These are phyloP conservation scores for Grammomys dolichurus DNA, from an alignment of 2,113 vertebrate species.

Conservation along the genomic window DNA sequence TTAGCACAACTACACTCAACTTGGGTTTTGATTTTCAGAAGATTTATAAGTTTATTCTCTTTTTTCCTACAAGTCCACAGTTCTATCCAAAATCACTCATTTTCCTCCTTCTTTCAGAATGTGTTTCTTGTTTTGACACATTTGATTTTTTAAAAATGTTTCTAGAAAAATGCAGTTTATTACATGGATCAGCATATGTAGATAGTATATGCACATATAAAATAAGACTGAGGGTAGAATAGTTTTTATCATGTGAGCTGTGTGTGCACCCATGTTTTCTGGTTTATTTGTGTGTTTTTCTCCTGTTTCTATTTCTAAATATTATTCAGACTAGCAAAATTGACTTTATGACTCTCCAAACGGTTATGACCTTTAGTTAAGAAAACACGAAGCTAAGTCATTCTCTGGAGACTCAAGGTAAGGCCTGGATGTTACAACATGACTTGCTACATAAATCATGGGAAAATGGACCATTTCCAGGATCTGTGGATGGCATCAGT, in stretches of 20 bases:
- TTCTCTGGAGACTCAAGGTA: conserved; percentile 33
- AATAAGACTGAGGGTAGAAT: conserved; percentile 15
- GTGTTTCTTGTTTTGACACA: not conserved
- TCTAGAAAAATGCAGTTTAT: conserved; percentile 39
- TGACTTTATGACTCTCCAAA: conserved; percentile 62
- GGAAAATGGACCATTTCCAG: conserved; percentile 51
- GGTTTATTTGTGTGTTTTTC: conserved; percentile 8
- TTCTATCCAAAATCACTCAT: not conserved
- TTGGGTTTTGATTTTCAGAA: not conserved
- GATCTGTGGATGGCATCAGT: conserved; percentile 40
- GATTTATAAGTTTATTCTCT: conserved; percentile 8
- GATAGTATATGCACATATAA: not conserved
- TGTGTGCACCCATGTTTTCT: not conserved
- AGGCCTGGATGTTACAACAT: conserved; percentile 33
- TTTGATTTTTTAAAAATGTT: conserved; percentile 46
- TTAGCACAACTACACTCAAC: not conserved
- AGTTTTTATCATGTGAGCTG: conserved; percentile 12
- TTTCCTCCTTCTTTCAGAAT: conserved; percentile 30
- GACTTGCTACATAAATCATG: conserved; percentile 38
- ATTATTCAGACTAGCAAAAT: conserved; percentile 18
- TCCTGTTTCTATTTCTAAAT: conserved; percentile 15
- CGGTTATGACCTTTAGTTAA: conserved; percentile 56
- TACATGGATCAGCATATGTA: not conserved
- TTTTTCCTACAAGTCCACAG: conserved; percentile 19
- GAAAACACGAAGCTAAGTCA: conserved; percentile 1